A percentile compares a stretch with the other conserved stretches of the same genome.
These are phyloP conservation scores for Protobothrops mucrosquamatus DNA, from an alignment of 2,113 vertebrate genomes.

Conservation along the genomic window DNA sequence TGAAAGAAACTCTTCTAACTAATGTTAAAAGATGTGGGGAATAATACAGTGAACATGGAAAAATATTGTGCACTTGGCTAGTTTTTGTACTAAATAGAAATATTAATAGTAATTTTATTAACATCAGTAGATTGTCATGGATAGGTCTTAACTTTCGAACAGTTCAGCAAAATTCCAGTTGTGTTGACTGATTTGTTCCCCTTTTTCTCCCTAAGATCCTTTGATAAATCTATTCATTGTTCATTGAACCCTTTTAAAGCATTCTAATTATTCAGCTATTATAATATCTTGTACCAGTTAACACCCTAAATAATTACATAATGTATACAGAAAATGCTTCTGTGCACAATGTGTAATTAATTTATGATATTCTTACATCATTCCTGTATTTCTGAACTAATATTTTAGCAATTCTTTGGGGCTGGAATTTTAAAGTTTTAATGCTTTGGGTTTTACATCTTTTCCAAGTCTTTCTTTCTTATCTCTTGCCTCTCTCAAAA, in stretches of 20 bases:
- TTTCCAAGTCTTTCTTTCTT: background rate
- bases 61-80: background rate
- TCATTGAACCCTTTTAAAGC: background rate
- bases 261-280: background rate
- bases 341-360: background rate
- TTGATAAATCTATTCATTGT: background rate
- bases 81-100: background rate
- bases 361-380: background rate
- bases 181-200: background rate
- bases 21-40: fast-evolving
- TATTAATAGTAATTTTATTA: fast-evolving
- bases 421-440: background rate
- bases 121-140: background rate
- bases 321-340: background rate
- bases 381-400: background rate
- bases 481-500: background rate
- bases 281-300: background rate
- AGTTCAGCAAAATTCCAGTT: background rate
- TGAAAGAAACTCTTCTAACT: fast-evolving
- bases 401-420: background rate
- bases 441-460: background rate
- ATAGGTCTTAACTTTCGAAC: background rate
- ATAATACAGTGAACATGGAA: background rate
- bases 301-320: background rate
- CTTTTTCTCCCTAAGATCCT: background rate